Evolutionary conservation across 2,797 vertebrate genomes (phyloP).

Genomic region (Manis crassicaudata): DNA sequence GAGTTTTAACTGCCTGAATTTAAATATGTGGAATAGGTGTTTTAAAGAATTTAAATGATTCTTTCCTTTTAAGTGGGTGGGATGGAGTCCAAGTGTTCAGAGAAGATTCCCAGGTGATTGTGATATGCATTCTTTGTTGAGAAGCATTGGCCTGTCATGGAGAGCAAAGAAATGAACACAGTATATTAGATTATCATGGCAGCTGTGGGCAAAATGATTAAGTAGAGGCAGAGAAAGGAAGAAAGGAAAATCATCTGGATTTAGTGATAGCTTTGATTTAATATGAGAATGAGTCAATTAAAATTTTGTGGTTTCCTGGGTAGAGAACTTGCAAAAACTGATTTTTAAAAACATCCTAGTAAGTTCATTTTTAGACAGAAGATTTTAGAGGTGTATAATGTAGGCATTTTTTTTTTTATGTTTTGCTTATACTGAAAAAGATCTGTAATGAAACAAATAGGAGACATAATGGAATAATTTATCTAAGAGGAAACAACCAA

Average conservation of each 20-base stretch:
- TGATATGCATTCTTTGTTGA: not conserved
- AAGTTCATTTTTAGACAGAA: conserved; percentile 23
- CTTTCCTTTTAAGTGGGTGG: not conserved
- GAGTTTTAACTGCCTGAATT: not conserved
- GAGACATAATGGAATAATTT: not conserved
- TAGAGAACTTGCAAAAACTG: not conserved
- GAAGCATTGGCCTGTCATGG: not conserved
- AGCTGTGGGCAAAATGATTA: not conserved
- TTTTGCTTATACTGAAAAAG: not conserved
- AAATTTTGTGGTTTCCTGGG: not conserved
- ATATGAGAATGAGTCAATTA: not conserved
- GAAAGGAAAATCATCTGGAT: conserved; percentile 4
- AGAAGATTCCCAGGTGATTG: not conserved
- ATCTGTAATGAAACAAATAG: not conserved
- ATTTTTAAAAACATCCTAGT: not conserved
- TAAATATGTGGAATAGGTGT: not conserved
- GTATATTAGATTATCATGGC: not conserved
- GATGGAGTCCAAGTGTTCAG: not conserved
- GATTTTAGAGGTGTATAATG: not conserved
- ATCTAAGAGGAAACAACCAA: not conserved
- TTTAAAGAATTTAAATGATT: not conserved
- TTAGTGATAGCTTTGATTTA: not conserved
- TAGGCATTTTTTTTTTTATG: not conserved
- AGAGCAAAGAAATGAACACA: not conserved
- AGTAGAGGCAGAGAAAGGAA: conserved; percentile 5